Evolutionary conservation across 2,797 vertebrate species (phyloP).

Genomic region (Tragopan temminckii): DNA sequence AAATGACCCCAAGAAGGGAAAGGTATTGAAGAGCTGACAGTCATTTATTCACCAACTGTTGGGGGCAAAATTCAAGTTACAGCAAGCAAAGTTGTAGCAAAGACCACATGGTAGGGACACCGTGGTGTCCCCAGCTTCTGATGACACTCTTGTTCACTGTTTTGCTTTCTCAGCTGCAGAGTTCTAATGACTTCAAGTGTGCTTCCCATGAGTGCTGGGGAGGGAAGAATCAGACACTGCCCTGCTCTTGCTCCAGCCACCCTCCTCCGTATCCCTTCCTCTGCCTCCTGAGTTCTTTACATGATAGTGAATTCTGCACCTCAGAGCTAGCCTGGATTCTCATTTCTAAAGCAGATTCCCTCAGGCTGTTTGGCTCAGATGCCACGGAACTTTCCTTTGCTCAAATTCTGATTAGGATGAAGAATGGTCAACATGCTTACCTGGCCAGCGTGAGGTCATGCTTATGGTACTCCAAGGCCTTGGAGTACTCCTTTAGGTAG

Average conservation of each 20-base stretch:
- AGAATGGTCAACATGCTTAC: slow-evolving; percentile 75
- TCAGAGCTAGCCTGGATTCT: neutral
- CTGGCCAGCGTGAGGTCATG: slow-evolving; percentile 96
- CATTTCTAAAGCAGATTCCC: neutral
- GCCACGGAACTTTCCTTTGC: fast-evolving
- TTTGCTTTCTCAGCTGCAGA: neutral
- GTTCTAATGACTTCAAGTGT: neutral
- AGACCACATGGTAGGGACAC: fast-evolving
- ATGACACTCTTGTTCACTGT: too few species aligned
- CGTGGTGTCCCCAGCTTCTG: neutral
- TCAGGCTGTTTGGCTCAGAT: neutral
- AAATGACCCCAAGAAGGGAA: neutral
- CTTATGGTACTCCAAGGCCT: slow-evolving; percentile 94
- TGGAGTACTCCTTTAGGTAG: slow-evolving; percentile 96
- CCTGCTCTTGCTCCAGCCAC: neutral
- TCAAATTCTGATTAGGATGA: fast-evolving
- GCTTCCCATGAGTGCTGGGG: neutral
- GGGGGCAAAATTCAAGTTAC: neutral
- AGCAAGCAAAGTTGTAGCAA: neutral
- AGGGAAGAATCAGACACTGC: neutral
- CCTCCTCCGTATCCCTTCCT: neutral
- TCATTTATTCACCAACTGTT: neutral
- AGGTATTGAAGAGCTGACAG: neutral
- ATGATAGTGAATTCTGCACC: neutral
- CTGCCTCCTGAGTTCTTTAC: fast-evolving